A percentile compares a stretch with the other conserved stretches of the same genome.
Evolutionary conservation across 2,888 invertebrate genomes (phyloP).

Genomic region (Caenorhabditis macrosperma): DNA sequence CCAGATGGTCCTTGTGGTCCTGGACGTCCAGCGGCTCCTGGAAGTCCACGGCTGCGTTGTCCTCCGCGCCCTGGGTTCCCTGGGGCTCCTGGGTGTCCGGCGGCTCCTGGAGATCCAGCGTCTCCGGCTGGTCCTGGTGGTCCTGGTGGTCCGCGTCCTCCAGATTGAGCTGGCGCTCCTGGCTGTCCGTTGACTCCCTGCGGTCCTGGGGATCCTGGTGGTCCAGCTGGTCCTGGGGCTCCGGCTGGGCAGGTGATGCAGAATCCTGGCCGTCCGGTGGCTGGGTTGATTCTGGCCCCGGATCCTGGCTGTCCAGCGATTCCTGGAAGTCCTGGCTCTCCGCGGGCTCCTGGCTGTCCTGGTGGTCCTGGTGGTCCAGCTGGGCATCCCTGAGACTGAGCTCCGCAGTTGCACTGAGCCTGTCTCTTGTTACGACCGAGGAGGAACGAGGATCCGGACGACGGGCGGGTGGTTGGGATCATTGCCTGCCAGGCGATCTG

Average conservation of each 20-base stretch:
- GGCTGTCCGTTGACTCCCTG: conserved; percentile 55
- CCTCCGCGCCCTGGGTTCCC: conserved; percentile 54
- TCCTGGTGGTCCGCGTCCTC: conserved; percentile 56
- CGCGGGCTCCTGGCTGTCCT: conserved; percentile 62
- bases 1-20: conserved; percentile 56
- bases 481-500: conserved; percentile 60
- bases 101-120: conserved; percentile 53
- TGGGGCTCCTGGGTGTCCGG: conserved; percentile 55
- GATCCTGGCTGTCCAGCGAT: conserved; percentile 59
- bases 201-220: conserved; percentile 49
- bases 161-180: conserved; percentile 58
- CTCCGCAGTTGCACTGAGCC: conserved; percentile 65
- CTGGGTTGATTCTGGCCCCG: conserved; percentile 67
- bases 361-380: conserved; percentile 67
- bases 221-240: conserved; percentile 55
- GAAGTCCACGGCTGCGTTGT: conserved; percentile 46
- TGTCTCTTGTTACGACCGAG: conserved; percentile 62
- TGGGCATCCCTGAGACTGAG: conserved; percentile 62
- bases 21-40: conserved; percentile 50
- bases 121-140: conserved; percentile 48
- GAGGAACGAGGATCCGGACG: conserved; percentile 39
- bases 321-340: conserved; percentile 60
- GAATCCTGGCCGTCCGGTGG: conserved; percentile 40
- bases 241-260: conserved; percentile 55
- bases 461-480: conserved; percentile 41